Conservation (phyloP, 2,888 invertebrate genomes). For the Drosophila pseudotakahashii region DNA sequence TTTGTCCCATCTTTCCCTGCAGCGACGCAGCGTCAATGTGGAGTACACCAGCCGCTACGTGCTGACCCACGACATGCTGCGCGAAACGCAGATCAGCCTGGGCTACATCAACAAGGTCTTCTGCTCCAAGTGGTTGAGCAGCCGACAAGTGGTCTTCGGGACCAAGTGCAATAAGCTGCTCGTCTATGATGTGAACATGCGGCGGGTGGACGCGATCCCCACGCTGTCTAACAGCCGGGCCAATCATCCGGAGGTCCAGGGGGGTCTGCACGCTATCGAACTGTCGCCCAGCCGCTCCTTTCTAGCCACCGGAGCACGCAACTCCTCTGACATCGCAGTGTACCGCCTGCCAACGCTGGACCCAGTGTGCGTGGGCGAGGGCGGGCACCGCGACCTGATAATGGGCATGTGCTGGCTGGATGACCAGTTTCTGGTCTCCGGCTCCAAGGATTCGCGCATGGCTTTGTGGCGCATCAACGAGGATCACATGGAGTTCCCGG, state of each 20-base stretch:
- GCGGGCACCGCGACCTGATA: conserved; percentile 94
- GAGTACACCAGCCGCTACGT: conserved; percentile 95
- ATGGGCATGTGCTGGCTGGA: conserved; percentile 98
- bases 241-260: conserved; percentile 87
- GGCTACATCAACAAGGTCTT: conserved; percentile 97
- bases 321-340: conserved; percentile 96
- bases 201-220: conserved; percentile 94
- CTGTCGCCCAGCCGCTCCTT: conserved; percentile 96
- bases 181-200: conserved; percentile 95
- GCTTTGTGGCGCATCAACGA: conserved; percentile 93
- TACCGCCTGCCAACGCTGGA: conserved; percentile 95
- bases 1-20: conserved; percentile 10
- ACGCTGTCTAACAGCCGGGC: conserved; percentile 88
- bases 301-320: conserved; percentile 95
- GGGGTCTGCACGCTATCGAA: conserved; percentile 97
- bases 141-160: conserved; percentile 97
- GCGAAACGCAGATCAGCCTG: conserved; percentile 92
- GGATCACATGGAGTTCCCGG: conserved; percentile 83
- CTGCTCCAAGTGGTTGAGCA: conserved; percentile 97
- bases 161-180: conserved; percentile 98
- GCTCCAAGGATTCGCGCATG: conserved; percentile 95
- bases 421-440: conserved; percentile 97
- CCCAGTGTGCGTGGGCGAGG: conserved; percentile 96
- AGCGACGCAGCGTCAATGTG: conserved; percentile 88
- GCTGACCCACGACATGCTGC: conserved; percentile 94